Conservation (phyloP, 2,113 vertebrate species). For the Hassar affinis region DNA sequence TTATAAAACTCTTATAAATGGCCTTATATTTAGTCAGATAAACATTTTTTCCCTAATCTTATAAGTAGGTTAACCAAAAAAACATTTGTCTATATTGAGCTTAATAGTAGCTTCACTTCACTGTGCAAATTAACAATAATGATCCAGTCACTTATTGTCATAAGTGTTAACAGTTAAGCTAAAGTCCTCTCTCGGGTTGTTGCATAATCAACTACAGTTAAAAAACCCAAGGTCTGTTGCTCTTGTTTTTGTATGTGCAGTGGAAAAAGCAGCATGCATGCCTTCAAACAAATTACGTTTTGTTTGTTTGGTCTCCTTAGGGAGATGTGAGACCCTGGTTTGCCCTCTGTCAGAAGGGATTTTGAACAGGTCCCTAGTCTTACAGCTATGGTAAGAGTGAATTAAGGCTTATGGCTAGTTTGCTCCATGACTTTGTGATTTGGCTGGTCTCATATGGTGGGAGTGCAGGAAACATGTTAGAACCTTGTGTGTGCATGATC, state of each 20-base stretch:
- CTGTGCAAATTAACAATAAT: neutral
- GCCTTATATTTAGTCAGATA: neutral
- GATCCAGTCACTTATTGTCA: neutral
- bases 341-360: slow-evolving; percentile 64
- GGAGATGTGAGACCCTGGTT: slow-evolving; percentile 37
- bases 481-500: neutral
- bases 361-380: slow-evolving; percentile 58
- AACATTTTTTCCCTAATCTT: neutral
- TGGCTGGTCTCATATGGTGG: slow-evolving; percentile 11
- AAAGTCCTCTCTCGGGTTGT: neutral
- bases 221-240: neutral
- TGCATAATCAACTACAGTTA: neutral
- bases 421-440: slow-evolving; percentile 31
- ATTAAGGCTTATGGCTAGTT: slow-evolving; percentile 41
- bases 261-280: slow-evolving; percentile 8
- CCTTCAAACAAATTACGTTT: slow-evolving; percentile 35
- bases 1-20: neutral
- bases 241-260: slow-evolving; percentile 27
- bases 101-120: neutral
- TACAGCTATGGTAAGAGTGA: slow-evolving; percentile 42
- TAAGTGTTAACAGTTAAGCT: neutral
- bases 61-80: neutral
- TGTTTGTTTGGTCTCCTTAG: slow-evolving; percentile 67
- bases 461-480: neutral
- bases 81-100: neutral